Evolutionary conservation across 2,888 invertebrate genomes (phyloP).

Genomic region (Linnaemya vulpina): DNA sequence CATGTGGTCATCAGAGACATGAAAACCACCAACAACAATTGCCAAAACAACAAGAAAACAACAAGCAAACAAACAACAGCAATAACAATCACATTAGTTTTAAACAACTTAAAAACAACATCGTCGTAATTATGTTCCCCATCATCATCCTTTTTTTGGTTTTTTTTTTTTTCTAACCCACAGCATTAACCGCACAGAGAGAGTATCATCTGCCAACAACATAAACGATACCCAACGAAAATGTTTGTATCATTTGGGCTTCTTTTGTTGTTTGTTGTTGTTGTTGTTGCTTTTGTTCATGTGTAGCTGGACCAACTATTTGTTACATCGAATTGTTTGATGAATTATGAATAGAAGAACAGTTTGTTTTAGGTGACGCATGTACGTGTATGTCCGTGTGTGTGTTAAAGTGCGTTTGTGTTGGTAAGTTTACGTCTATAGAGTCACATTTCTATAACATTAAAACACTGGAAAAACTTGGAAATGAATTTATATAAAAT

Average conservation of each 20-base stretch:
- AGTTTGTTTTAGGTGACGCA: neutral
- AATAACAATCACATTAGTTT: slow-evolving; percentile 58
- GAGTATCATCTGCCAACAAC: slow-evolving; percentile 11
- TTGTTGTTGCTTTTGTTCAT: neutral
- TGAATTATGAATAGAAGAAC: slow-evolving; percentile 60
- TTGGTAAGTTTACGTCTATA: slow-evolving; percentile 25
- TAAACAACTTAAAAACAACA: slow-evolving; percentile 45
- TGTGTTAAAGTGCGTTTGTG: neutral
- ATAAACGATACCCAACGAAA: neutral
- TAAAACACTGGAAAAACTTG: slow-evolving; percentile 62
- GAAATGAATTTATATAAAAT: slow-evolving; percentile 35
- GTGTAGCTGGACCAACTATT: slow-evolving; percentile 40
- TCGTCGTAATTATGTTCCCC: slow-evolving; percentile 25
- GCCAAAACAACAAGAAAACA: slow-evolving; percentile 10
- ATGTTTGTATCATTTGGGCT: neutral
- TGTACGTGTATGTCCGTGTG: neutral
- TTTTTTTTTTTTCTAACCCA: too few species aligned
- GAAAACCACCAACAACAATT: slow-evolving; percentile 48
- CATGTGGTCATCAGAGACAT: slow-evolving; percentile 67
- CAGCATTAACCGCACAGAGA: slow-evolving; percentile 43
- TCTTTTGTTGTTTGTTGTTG: too few species aligned
- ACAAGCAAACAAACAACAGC: slow-evolving; percentile 33
- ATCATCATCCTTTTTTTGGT: slow-evolving; percentile 41
- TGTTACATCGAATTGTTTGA: slow-evolving; percentile 54
- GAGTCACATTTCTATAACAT: slow-evolving; percentile 53